phyloP scores from a whole-genome alignment of 2,797 vertebrate species.

The Bovichtus diacanthus region DNA sequence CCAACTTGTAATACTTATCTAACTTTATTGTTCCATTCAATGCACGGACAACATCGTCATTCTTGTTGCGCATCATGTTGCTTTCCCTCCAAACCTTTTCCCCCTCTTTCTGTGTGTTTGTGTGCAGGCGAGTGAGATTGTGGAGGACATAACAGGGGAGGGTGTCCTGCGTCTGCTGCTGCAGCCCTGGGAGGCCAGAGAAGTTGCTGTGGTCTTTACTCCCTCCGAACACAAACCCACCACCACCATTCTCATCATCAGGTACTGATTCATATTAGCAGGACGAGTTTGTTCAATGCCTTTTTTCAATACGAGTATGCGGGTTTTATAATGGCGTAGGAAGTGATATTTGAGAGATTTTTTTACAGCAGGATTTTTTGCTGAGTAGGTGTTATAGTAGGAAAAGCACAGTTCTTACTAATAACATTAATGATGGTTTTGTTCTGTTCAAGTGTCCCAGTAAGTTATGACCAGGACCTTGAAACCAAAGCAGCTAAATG shows the following conservation, averaged over 20 bases:
- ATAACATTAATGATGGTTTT: background rate
- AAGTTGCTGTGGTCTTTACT: conserved; percentile 90
- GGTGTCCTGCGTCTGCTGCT: conserved; percentile 85
- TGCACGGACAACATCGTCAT: background rate
- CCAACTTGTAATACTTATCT: background rate
- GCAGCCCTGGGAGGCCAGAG: conserved; percentile 90
- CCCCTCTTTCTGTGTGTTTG: background rate
- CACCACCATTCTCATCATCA: conserved; percentile 93
- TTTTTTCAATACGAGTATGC: background rate
- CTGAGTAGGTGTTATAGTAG: background rate
- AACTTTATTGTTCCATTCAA: background rate
- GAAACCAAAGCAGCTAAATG: background rate
- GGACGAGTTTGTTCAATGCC: background rate
- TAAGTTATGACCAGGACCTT: background rate
- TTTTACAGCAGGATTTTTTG: background rate
- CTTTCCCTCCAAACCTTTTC: background rate
- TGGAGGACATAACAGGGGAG: conserved; percentile 20
- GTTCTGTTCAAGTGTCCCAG: background rate
- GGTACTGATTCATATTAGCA: conserved; percentile 78
- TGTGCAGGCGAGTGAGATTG: conserved; percentile 48
- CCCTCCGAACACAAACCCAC: conserved; percentile 92
- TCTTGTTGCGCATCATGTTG: background rate
- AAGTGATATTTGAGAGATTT: too few species aligned
- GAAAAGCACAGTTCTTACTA: too few species aligned
- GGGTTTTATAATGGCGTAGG: background rate